phyloP scores from a whole-genome alignment of 2,888 invertebrate genomes.

The Zaprionus lineosus region DNA sequence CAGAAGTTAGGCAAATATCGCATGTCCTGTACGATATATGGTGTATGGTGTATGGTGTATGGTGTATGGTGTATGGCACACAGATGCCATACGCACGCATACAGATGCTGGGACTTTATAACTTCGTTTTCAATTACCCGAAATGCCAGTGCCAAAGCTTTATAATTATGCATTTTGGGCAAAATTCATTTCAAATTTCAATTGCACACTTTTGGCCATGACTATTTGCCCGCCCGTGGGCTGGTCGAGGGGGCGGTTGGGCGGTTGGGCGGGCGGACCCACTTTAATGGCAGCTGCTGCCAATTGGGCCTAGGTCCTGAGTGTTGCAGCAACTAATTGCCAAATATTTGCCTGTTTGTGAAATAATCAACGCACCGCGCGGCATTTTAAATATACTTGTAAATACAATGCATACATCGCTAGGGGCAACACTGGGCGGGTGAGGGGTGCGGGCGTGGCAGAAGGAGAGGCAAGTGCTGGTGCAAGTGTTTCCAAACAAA shows the following conservation, averaged over 20 bases:
- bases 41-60: no score
- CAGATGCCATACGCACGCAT: slow-evolving; percentile 1
- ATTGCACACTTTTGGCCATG: slow-evolving; percentile 33
- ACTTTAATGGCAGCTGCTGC: no score
- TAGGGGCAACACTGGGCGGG: no score
- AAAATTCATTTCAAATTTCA: slow-evolving; percentile 36
- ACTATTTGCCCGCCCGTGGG: no score
- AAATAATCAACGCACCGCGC: slow-evolving; percentile 47
- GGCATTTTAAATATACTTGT: slow-evolving; percentile 33
- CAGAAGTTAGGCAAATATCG: no score
- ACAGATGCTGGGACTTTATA: no score
- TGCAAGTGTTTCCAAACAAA: slow-evolving; percentile 13
- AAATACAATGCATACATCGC: slow-evolving; percentile 3
- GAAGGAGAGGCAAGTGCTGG: background rate
- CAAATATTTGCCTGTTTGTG: slow-evolving; percentile 56
- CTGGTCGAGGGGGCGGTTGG: no score
- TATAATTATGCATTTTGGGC: slow-evolving; percentile 46
- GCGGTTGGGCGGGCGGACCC: no score
- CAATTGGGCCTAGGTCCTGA: slow-evolving; percentile 12
- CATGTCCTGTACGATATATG: no score
- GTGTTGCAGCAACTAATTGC: slow-evolving; percentile 51
- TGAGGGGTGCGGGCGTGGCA: background rate
- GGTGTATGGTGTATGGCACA: no score
- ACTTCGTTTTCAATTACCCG: slow-evolving; percentile 63
- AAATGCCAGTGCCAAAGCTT: slow-evolving; percentile 7